Base-by-base conservation (phyloP, 2,797 vertebrate species). In the Eupleurogrammus muticus region DNA sequence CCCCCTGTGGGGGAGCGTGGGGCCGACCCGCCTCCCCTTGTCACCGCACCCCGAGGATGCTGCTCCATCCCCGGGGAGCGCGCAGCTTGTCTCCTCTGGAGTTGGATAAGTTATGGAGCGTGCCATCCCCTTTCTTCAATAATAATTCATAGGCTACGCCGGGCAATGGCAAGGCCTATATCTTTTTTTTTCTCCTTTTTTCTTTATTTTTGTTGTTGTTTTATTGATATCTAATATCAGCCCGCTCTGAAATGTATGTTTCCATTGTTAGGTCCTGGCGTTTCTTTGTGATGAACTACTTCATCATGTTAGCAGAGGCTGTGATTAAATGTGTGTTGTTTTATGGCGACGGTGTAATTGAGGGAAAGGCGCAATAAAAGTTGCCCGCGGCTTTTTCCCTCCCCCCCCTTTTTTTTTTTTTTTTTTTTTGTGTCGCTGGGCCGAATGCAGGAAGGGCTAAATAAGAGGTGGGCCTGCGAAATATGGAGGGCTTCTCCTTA, bases 271-370 rank as follows among this genome's bases (percentile, higher is more conserved):
- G 75, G 77, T 70, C 38, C 38, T 53, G 83, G 42, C 47, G 1
- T 88, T 76, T 82, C 69, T 63, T 60, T 69, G 73, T 85, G 73
- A 85, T 84, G 87, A 81, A 85, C 82, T 80, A 84, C 85, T 89
- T 82, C 79, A 87, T 89, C 82, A 80, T 80, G 82, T 82, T 71
- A 36, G 66, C 79, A 53, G 54, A 80, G 81, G 75, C 68, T 73
- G 79, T 90, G 87, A 92, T 91, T 90, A 90, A 90, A 90, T 85
- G 83, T 63, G 64, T 86, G 83, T 86, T 88, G 81, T 87, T 92
- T 90, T 92, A 90, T 88, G 90, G 83, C 69, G 52, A 81, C 9
- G 74, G 70, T 60, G 86, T 88, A 88, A 90, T 89, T 84, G 87
- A 88, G 78, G 84, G 68, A 77, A n/a, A 70, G 82, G 75, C 66